Evolutionary conservation across 2,797 vertebrate species (phyloP), one percentile per base, ranked within the genome.

Genomic region (Eospalax fontanierii): DNA sequence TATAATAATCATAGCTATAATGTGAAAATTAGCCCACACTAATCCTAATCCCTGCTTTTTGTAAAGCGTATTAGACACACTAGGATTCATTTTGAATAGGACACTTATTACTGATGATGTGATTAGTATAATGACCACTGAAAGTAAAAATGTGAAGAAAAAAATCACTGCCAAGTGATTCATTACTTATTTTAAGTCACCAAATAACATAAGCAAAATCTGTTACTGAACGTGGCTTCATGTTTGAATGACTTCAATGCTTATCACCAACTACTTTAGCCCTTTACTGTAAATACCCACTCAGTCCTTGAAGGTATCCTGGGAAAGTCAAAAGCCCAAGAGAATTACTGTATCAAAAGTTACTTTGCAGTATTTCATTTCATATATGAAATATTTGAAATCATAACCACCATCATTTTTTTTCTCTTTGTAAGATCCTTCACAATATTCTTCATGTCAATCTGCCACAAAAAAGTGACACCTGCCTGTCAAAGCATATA

Each of bases 151-250:
- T 21, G 16, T 43, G 19, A 50, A 38, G n/a, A n/a, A 82, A 54
- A 70, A 28, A 0, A 21, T 54, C 19, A 24, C 18, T 73, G 0
- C 80, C n/a, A 46, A 3, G n/a, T 70, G 30, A 2, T 35, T 84
- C 30, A 38, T 30, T 88, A 12, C 61, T 95, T 84, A 30, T 38
- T 91, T 80, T 74, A 85, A 84, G 28, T 81, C 30, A 75, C 59
- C 61, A 61, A 28, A 11, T 76, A 71, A 16, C 40, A 18, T n/a
- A 0, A 61, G 8, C 30, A 88, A 65, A 83, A 91, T 15, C 7
- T 50, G 38, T 73, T 65, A 2, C 10, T 66, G 54, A 87, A 54
- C 33, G 4, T 22, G 7, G 43, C 2, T 0, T 79, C 7, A 15
- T 14, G 11, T 50, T 14, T 40, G 40, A 9, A 1, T 15, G 38